Base-by-base conservation (phyloP, 2,888 invertebrate species). In the Biston betularia region DNA sequence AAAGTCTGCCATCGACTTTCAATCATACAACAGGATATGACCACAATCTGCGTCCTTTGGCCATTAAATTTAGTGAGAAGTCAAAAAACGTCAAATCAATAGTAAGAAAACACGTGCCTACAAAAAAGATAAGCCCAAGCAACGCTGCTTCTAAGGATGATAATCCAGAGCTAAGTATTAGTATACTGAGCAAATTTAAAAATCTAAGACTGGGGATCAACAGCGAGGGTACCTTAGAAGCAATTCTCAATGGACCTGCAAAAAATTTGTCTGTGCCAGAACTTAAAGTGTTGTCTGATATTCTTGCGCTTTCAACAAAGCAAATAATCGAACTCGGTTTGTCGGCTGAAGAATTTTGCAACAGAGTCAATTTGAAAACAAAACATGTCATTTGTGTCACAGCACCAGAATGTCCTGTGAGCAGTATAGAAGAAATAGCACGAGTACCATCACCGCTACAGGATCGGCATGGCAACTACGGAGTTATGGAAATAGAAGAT, bases 261-360 rank as follows among this genome's bases (percentile, higher is more conserved):
- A 70, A 65, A 45, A 69, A 52, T 11, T 64, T 83, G 12, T 57
- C 76, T 14, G 70, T 73, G 9, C 63, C 56, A 8, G 79, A 81
- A 65, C 61, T 82, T 8, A 77, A 75, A 71, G 74, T 79, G 14
- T 69, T 83, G 0, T 73, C 79, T 15, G 71, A 75, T 33, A 76
- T 80, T 52, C 68, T 82, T 8, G 46, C 65, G 6, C 69, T 71
- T 46, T 80, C 78, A 35, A 71, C 77, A 64, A 61, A 61, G 34
- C 77, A 80, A 74, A 73, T 78, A 6, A 42, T 70, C 53, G 11
- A 65, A 55, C 24, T 73, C 8, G 63, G 59, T 12, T 57, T 73
- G 54, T 10, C 66, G 10, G 52, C 68, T 52, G 59, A 69, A 67
- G 69, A 73, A 52, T 70, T 71, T 15, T 70, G 70, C 48, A 56